Percentiles rank a stretch among this genome's conserved stretches.
Conservation (phyloP, 1,140 invertebrate genomes). For the Aphelenchoides besseyi region DNA sequence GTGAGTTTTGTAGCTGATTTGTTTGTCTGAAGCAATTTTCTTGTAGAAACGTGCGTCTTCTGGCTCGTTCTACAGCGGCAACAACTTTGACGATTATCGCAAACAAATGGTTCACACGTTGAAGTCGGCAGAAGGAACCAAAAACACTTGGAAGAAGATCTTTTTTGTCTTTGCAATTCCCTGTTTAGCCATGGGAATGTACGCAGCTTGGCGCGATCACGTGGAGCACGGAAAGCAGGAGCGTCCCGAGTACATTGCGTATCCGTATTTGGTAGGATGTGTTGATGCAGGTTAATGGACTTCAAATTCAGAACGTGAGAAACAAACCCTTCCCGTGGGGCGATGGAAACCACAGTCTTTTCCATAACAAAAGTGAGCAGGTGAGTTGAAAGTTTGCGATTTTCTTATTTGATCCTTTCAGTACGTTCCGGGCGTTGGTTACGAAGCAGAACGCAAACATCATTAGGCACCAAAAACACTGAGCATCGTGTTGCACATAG, state of each 20-base stretch:
- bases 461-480: neutral
- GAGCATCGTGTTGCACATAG: too few relatives aligned
- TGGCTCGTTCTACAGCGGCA: constrained; percentile 26
- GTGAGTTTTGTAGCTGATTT: neutral
- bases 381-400: neutral
- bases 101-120: constrained; percentile 18
- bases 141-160: constrained; percentile 40
- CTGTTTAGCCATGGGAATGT: constrained; percentile 28
- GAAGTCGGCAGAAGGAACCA: constrained; percentile 1
- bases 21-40: constrained; percentile 17
- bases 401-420: constrained; percentile 16
- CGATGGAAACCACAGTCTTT: constrained; percentile 63
- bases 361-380: constrained; percentile 56
- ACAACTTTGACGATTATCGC: constrained; percentile 37
- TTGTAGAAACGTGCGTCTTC: constrained; percentile 28
- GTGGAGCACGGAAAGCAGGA: constrained; percentile 24
- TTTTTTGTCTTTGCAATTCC: constrained; percentile 30
- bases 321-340: constrained; percentile 64
- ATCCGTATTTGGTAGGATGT: constrained; percentile 47
- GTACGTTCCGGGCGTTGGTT: constrained; percentile 42
- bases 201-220: constrained; percentile 32
- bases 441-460: constrained; percentile 32
- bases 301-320: constrained; percentile 28
- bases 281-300: too few relatives aligned
- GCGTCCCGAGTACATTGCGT: constrained; percentile 39